Evolutionary conservation across 2,888 invertebrate species (phyloP), one percentile per base, ranked within the genome.

Genomic region (Melinopterus prodromus): DNA sequence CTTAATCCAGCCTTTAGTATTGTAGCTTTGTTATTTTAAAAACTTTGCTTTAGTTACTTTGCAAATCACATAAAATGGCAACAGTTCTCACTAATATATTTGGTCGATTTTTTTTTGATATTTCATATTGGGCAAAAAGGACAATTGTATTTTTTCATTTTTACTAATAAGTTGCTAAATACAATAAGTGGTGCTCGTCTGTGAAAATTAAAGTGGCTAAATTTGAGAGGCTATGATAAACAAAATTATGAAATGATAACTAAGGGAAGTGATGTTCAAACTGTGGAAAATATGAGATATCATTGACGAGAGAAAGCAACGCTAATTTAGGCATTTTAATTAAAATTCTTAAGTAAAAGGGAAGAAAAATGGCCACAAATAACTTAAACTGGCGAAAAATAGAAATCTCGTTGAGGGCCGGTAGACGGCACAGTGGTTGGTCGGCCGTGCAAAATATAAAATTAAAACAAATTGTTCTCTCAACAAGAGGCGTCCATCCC

Each of bases 401-500:
- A 53, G 53, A 53, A 53, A 53, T 53, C 53, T 53, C 12, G 53
- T 12, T 9, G 53, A 53, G 53, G 53, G 53, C 53, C 53, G 53
- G 53, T 53, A 7, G 53, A 12, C 3, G 53, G 53, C 26, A 26
- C 26, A 26, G 26, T 26, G 26, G 26, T 26, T 26, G 26, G 26
- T 26, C 26, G 26, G 53, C 3, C 53, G 53, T 53, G 53, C 53
- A 12, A 53, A 53, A 53, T 53, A 53, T 12, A 53, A 76, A 80
- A 75, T 75, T 75, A 77, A 77, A 78, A 80, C 78, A 75, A 80
- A 78, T 80, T 80, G 78, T 78, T 77, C 76, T 71, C 38, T 75
- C 53, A 71, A 71, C 69, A 74, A 69, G 70, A n/a, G 12, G 12
- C 37, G 9, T 74, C 35, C 69, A 16, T 26, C 71, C 16, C 35